Evolutionary conservation across 2,797 vertebrate genomes (phyloP).

Genomic region (Sebastes kiyomatsui): DNA sequence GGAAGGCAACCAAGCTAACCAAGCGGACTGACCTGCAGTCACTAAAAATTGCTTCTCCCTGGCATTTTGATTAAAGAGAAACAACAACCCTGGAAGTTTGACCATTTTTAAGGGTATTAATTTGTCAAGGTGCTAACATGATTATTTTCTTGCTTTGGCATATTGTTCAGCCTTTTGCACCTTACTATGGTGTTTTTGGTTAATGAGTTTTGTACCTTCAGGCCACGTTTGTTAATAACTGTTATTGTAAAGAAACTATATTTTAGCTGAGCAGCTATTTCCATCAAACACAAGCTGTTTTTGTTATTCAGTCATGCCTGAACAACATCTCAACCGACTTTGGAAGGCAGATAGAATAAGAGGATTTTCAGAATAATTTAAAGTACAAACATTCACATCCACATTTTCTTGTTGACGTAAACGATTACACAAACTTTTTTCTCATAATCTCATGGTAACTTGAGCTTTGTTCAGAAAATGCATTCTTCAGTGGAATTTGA

Average conservation of each 20-base stretch:
- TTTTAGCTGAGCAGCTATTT: constrained; percentile 4
- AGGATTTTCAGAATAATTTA: constrained; percentile 16
- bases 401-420: background rate
- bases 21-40: background rate
- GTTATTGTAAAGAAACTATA: background rate
- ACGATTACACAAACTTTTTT: background rate
- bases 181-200: background rate
- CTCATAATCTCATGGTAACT: background rate
- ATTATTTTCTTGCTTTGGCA: background rate
- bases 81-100: background rate
- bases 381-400: background rate
- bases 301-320: constrained; percentile 13
- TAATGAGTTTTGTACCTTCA: constrained; percentile 29
- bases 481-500: background rate
- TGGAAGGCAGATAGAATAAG: constrained; percentile 2
- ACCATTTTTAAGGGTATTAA: background rate
- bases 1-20: background rate
- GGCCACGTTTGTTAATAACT: constrained; percentile 9
- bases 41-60: background rate
- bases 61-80: background rate
- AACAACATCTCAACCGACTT: background rate
- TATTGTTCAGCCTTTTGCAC: background rate
- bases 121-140: background rate
- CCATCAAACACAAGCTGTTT: constrained; percentile 1
- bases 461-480: background rate